Evolutionary conservation across 2,888 invertebrate species (phyloP).

Genomic region (Heliconius ismenius): DNA sequence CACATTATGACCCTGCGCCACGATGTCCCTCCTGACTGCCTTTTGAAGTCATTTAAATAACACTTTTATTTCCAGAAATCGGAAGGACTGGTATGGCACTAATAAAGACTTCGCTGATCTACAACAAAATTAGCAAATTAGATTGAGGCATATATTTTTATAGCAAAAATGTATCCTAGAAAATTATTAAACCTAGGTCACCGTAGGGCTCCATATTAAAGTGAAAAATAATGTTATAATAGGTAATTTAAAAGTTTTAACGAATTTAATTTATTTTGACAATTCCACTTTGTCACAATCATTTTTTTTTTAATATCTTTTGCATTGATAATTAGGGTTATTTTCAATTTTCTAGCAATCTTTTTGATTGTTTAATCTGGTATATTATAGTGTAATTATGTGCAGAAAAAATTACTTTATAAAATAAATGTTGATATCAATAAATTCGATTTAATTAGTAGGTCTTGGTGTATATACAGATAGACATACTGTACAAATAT

Average conservation of each 20-base stretch:
- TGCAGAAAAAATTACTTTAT: background rate
- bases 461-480: background rate
- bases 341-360: background rate
- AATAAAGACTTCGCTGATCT: constrained; percentile 34
- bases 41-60: background rate
- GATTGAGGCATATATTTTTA: constrained; percentile 34
- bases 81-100: constrained; percentile 27
- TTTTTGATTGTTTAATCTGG: background rate
- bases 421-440: background rate
- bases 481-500: background rate
- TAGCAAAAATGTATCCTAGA: constrained; percentile 19
- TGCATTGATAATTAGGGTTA: background rate
- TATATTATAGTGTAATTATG: background rate
- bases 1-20: no score
- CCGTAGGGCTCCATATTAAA: background rate
- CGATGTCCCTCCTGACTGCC: background rate
- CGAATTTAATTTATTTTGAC: background rate
- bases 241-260: background rate
- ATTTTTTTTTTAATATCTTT: background rate
- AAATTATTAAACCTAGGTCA: background rate
- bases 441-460: background rate
- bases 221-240: background rate
- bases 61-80: constrained; percentile 35
- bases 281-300: background rate
- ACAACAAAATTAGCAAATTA: constrained; percentile 14